Evolutionary conservation across 2,888 invertebrate species (phyloP), one percentile per base, ranked within the genome.

Genomic region (Tenthredo livida): DNA sequence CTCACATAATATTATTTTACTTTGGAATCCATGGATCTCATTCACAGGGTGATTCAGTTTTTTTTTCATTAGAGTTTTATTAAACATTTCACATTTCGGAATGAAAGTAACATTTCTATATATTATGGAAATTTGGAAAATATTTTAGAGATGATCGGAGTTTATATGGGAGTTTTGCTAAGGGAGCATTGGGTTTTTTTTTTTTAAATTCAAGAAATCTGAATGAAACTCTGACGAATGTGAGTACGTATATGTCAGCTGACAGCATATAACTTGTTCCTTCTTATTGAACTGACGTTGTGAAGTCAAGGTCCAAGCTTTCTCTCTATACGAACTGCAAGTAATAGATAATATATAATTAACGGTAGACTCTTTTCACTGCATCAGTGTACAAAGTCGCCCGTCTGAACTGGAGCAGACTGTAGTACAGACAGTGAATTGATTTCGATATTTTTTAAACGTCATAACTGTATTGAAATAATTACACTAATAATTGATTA

Each of bases 211-310:
- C 12, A 61, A 25, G 25, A 61, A 61, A 61, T 61, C 25, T 61
- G 25, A 25, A 25, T 61, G 25, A 25, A 61, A 25, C 9, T 21
- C 17, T 75, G 54, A 77, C 54, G 47, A 40, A 43, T 29, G 50
- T 54, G 29, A 54, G 29, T 33, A 50, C 17, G 50, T 33, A 50
- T 12, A 54, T 77, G 50, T 54, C 25, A 54, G 47, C 47, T 77
- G 77, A 77, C 77, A 50, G 77, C 50, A 29, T 33, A 77, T 77
- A 33, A 77, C 77, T 77, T 77, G 77, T 54, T 50, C 77, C 29
- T 50, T 77, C 54, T 77, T 54, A 77, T 77, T 77, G 77, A 77
- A 77, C 77, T 77, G 77, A 77, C 77, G 77, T 54, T 77, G 50
- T 77, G 77, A 77, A 77, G 77, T 33, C 77, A 77, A 50, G 77